Evolutionary conservation across 2,113 vertebrate species (phyloP).

Genomic region (Formicarius rufipectus): DNA sequence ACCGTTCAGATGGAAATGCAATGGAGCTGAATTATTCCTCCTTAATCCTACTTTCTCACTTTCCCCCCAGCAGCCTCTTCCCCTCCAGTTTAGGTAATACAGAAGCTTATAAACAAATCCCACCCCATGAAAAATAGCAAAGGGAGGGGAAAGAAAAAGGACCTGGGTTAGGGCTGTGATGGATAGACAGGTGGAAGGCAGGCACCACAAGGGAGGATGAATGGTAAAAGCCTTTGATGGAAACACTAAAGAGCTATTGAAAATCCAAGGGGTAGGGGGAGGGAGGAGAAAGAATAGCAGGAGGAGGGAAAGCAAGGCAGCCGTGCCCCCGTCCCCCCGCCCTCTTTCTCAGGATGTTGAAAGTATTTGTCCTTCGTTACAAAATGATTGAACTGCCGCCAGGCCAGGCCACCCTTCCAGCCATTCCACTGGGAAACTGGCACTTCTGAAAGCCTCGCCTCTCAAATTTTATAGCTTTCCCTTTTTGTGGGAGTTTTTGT

Average conservation of each 20-base stretch:
- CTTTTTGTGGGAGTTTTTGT: conserved; percentile 32
- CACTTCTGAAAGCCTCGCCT: conserved; percentile 41
- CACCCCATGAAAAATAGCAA: not conserved
- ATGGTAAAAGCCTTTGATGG: conserved; percentile 65
- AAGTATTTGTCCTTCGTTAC: conserved; percentile 66
- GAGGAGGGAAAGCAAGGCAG: conserved; percentile 53
- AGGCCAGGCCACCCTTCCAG: conserved; percentile 60
- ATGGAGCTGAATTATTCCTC: conserved; percentile 35
- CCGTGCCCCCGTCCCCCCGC: not conserved
- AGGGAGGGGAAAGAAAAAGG: not conserved
- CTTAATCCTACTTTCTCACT: conserved; percentile 62
- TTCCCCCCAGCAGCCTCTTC: conserved; percentile 31
- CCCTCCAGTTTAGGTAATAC: conserved; percentile 34
- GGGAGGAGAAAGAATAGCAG: conserved; percentile 62
- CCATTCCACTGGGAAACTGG: conserved; percentile 42
- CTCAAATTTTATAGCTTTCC: conserved; percentile 56
- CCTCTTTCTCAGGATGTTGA: conserved; percentile 61
- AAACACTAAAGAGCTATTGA: conserved; percentile 69
- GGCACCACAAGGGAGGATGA: conserved; percentile 57
- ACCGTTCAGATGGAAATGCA: conserved; percentile 54
- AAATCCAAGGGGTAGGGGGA: conserved; percentile 49
- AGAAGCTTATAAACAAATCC: conserved; percentile 65
- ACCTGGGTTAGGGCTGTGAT: conserved; percentile 48
- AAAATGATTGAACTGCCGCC: conserved; percentile 68
- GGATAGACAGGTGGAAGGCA: conserved; percentile 66